A percentile compares a stretch with the other conserved stretches of the same genome.
Conservation (phyloP, 1,140 invertebrate species). For the Eupristina koningsbergeri region DNA sequence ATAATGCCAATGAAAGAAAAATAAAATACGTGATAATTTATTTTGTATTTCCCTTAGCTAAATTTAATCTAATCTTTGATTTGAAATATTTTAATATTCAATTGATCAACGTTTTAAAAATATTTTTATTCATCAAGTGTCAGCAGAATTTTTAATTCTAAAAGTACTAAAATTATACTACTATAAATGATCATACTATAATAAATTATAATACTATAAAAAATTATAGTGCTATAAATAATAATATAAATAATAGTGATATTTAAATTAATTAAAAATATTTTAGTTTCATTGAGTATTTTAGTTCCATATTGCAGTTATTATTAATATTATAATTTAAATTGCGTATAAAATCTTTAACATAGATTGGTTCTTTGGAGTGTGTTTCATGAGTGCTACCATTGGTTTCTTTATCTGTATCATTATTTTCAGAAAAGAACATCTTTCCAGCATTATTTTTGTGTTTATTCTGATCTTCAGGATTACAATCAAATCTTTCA, state of each 20-base stretch:
- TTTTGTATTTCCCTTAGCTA: too few species aligned
- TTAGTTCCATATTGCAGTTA: slow-evolving; percentile 36
- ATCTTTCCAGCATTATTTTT: not conserved
- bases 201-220: not conserved
- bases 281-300: slow-evolving; percentile 43
- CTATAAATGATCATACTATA: too few species aligned
- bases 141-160: too few species aligned
- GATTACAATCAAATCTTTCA: too few species aligned
- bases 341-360: slow-evolving; percentile 34
- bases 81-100: too few species aligned
- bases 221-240: not conserved
- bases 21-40: not conserved
- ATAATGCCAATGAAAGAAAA: not conserved
- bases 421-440: not conserved
- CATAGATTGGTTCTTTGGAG: not conserved
- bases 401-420: not conserved
- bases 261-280: slow-evolving; percentile 9
- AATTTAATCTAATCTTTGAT: too few species aligned
- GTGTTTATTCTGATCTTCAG: not conserved
- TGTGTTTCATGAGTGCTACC: not conserved
- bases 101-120: too few species aligned
- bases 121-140: too few species aligned
- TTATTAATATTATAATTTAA: slow-evolving; percentile 16
- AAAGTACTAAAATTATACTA: too few species aligned
- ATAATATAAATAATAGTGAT: not conserved